A percentile compares a stretch with the other conserved stretches of the same genome.
Conservation (phyloP, 2,888 invertebrate genomes). For the Agrochola circellaris region DNA sequence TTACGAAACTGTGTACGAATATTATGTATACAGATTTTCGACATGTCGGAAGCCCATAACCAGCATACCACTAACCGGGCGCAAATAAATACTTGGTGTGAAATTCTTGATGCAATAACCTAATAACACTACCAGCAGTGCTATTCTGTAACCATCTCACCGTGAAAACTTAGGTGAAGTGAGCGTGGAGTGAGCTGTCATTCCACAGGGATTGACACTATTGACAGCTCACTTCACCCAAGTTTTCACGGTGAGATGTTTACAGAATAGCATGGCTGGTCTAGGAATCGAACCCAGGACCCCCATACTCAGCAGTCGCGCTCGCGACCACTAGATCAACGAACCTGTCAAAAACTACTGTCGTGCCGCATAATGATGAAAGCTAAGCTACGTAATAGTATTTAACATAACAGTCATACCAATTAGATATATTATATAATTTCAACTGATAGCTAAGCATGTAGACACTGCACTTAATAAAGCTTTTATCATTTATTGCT, state of each 20-base stretch:
- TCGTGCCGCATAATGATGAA: background rate
- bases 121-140: no score
- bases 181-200: no score
- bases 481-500: constrained; percentile 48
- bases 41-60: background rate
- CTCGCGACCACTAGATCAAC: background rate
- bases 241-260: no score
- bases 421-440: constrained; percentile 22
- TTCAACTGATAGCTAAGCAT: constrained; percentile 23
- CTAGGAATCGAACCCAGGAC: background rate
- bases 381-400: background rate
- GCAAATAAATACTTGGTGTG: background rate
- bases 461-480: constrained; percentile 31
- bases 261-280: no score
- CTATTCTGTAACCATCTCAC: no score
- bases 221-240: no score
- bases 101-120: background rate
- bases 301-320: background rate
- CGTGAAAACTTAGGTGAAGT: no score
- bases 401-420: constrained; percentile 1
- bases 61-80: background rate
- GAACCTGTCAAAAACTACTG: background rate
- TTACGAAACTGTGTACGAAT: background rate
- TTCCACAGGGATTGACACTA: no score
- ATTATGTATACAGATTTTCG: background rate